A percentile compares a stretch with the other conserved stretches of the same genome.
Evolutionary conservation across 35 echinoderm and acorn worm species (phyloP).

Genomic region (Acanthaster planci): DNA sequence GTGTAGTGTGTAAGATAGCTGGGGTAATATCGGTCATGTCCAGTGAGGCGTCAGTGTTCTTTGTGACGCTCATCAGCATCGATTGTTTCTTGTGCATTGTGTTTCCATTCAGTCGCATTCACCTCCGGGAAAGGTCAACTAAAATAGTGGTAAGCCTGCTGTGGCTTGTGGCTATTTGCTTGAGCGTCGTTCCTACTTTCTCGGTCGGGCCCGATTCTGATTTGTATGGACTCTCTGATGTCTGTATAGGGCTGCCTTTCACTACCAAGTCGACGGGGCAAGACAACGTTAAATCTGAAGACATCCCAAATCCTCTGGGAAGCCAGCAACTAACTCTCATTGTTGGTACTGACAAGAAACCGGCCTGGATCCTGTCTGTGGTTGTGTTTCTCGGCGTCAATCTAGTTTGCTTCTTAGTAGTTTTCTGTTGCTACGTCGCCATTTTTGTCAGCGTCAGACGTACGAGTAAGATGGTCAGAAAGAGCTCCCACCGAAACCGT

Average conservation of each 20-base stretch:
- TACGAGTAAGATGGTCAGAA: not conserved
- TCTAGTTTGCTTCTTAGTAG: slow-evolving; percentile 21
- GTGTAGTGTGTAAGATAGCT: slow-evolving; percentile 43
- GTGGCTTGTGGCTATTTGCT: slow-evolving; percentile 38
- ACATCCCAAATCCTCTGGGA: not conserved
- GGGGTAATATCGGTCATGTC: slow-evolving; percentile 55
- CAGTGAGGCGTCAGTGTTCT: slow-evolving; percentile 63
- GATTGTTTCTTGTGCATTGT: slow-evolving; percentile 57
- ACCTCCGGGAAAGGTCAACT: not conserved
- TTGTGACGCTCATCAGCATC: slow-evolving; percentile 51
- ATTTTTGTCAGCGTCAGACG: slow-evolving; percentile 38
- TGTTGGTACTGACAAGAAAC: not conserved
- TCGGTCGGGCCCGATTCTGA: slow-evolving; percentile 17
- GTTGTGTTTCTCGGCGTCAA: slow-evolving; percentile 53
- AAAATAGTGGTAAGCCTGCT: not conserved
- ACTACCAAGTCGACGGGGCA: slow-evolving; percentile 36
- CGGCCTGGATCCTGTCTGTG: slow-evolving; percentile 34
- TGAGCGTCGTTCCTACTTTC: slow-evolving; percentile 42
- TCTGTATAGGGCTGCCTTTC: slow-evolving; percentile 41
- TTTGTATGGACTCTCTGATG: slow-evolving; percentile 58
- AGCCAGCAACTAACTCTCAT: not conserved
- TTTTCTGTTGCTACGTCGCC: slow-evolving; percentile 27
- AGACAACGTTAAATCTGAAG: not conserved
- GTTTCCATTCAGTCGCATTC: slow-evolving; percentile 35
- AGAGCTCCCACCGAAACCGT: not conserved